phyloP scores from a whole-genome alignment of 2,888 invertebrate species.

The Gymnocheta viridis region DNA sequence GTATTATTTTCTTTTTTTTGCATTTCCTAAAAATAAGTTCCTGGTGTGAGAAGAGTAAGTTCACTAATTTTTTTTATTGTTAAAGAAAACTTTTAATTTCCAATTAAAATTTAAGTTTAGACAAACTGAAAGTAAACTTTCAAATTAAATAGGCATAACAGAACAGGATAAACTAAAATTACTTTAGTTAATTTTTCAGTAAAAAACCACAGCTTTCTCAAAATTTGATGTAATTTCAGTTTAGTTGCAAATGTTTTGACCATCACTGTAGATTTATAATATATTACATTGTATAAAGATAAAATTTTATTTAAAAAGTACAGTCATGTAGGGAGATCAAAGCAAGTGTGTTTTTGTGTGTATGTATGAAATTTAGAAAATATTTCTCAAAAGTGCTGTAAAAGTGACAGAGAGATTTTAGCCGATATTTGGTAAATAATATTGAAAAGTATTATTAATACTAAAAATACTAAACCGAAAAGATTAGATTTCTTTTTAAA shows the following conservation, averaged over 20 bases:
- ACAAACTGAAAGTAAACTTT: no score
- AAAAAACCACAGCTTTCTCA: background rate
- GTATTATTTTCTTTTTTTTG: no score
- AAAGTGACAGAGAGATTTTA: background rate
- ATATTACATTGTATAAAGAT: background rate
- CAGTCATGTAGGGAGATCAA: conserved; percentile 13
- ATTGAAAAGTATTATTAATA: background rate
- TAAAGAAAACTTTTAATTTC: no score
- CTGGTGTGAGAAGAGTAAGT: no score
- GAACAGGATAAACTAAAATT: no score
- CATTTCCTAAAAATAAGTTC: no score
- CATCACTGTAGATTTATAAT: background rate
- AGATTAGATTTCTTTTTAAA: background rate
- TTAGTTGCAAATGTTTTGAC: background rate
- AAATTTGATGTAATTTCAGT: no score
- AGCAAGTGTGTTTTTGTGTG: background rate
- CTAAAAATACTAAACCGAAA: background rate
- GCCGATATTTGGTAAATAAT: background rate
- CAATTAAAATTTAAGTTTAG: no score
- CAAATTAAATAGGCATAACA: no score
- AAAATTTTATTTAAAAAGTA: conserved; percentile 42
- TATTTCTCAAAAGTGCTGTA: background rate
- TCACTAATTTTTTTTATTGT: no score
- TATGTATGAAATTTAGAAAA: background rate
- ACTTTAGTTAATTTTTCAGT: background rate